Evolutionary conservation across 1,140 invertebrate genomes (phyloP), one percentile per base, ranked within the genome.

Genomic region (Lordiphosa mommai): DNA sequence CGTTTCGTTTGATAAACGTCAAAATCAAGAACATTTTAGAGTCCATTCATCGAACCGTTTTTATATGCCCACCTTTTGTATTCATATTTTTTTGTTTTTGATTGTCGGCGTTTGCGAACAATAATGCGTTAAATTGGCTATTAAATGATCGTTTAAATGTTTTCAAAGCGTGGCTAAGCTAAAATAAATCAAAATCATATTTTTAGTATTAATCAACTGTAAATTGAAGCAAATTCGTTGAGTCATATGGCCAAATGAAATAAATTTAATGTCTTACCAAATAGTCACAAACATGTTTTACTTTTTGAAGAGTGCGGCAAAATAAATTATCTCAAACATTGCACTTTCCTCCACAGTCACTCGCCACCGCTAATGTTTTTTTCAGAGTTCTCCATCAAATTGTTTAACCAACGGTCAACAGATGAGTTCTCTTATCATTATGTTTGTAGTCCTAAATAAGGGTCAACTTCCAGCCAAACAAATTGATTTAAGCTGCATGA

Each of bases 101-200:
- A 60, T 38, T 55, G 47, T 23, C 53, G 48, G 27, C 8, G 16
- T 37, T 47, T 33, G 51, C 56, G 44, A 38, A 67, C 67, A 84
- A 84, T 72, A 82, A 56, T 34, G 51, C 57, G 49, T 61, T 72
- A 72, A 84, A 84, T 84, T 84, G 68, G 72, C 63, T 51, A 84
- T 84, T 84, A 76, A 76, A 84, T 59, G 56, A 84, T 77, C 77
- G 56, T 68, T 68, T 60, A 68, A 50, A 38, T 41, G 40, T 65
- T 56, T 46, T 44, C 23, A 52, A 36, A 72, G 72, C 74, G 74
- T 69, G 70, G 61, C 69, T 53, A 34, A 59, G 53, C 46, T 44
- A 23, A 55, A 60, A 65, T 65, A 43, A 58, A 33, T 58, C 49
- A 34, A 36, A 50, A 23, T 52, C 50, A 46, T 64, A 57, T 65